Evolutionary conservation across 1,140 invertebrate species (phyloP).

Genomic region (Aphaenogaster rudis): DNA sequence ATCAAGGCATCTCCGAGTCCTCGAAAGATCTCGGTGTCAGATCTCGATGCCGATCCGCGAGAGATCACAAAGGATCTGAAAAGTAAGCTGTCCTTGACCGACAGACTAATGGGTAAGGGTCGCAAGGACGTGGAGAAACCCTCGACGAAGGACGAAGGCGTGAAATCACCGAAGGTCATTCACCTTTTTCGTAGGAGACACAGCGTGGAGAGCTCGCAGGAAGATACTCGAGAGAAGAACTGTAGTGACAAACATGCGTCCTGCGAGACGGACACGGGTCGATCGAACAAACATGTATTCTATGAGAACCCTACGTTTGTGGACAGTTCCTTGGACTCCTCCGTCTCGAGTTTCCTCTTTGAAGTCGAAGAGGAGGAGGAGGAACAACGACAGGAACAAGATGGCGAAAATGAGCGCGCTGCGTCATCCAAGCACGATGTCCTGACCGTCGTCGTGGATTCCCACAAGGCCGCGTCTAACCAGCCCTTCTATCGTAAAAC

Average conservation of each 20-base stretch:
- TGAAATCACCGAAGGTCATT: conserved; percentile 45
- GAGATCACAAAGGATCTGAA: conserved; percentile 77
- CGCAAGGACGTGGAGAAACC: conserved; percentile 62
- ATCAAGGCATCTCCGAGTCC: not conserved
- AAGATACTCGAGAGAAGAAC: conserved; percentile 6
- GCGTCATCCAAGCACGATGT: not conserved
- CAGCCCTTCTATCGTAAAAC: not conserved
- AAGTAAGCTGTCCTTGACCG: conserved; percentile 77
- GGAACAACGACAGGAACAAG: not conserved
- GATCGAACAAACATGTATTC: conserved; percentile 69
- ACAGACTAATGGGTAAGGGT: conserved; percentile 70
- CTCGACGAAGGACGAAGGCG: not conserved
- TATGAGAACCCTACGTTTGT: conserved; percentile 85
- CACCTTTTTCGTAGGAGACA: conserved; percentile 62
- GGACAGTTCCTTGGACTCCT: conserved; percentile 83
- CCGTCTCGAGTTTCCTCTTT: conserved; percentile 79
- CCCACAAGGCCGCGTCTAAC: conserved; percentile 10
- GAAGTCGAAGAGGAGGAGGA: conserved; percentile 42
- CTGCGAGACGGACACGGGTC: not conserved
- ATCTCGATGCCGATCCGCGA: conserved; percentile 55
- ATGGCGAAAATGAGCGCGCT: not conserved
- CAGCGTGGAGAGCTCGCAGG: conserved; percentile 1
- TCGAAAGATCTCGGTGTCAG: conserved; percentile 1
- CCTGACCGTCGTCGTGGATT: conserved; percentile 64
- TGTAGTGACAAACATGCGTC: not conserved